Conservation (phyloP, 2,113 vertebrate genomes). For the Misgurnus mizolepis region DNA sequence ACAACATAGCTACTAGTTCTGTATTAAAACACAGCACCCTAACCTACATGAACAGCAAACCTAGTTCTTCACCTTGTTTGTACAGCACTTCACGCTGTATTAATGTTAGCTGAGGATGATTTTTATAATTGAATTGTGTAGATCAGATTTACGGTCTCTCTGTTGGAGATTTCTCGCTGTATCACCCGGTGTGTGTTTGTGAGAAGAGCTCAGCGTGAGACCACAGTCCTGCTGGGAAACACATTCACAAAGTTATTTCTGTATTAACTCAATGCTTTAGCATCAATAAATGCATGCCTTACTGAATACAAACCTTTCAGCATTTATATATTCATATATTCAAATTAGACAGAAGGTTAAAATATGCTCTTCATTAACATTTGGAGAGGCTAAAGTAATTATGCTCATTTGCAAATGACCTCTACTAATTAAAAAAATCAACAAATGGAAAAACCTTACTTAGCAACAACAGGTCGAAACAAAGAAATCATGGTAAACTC, state of each 20-base stretch:
- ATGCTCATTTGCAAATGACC: slow-evolving; percentile 23
- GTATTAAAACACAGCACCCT: not conserved
- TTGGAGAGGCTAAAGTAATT: slow-evolving; percentile 15
- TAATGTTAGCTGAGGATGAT: no score
- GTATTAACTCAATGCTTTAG: not conserved
- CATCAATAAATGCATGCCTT: not conserved
- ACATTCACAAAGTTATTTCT: not conserved
- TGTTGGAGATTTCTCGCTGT: not conserved
- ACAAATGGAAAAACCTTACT: not conserved
- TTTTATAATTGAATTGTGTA: not conserved
- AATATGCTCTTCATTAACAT: slow-evolving; percentile 32
- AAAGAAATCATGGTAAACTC: no score
- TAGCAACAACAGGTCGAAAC: no score
- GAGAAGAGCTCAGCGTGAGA: not conserved
- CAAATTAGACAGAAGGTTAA: slow-evolving; percentile 21
- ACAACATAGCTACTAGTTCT: not conserved
- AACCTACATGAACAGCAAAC: no score
- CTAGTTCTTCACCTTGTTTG: no score
- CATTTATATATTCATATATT: slow-evolving; percentile 26
- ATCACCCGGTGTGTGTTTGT: not conserved
- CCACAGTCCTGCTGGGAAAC: not conserved
- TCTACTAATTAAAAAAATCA: not conserved
- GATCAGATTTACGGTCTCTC: not conserved
- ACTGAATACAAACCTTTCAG: not conserved
- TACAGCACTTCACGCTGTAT: no score